Base-by-base conservation (phyloP, 2,888 invertebrate genomes). In the Lingula anatina region DNA sequence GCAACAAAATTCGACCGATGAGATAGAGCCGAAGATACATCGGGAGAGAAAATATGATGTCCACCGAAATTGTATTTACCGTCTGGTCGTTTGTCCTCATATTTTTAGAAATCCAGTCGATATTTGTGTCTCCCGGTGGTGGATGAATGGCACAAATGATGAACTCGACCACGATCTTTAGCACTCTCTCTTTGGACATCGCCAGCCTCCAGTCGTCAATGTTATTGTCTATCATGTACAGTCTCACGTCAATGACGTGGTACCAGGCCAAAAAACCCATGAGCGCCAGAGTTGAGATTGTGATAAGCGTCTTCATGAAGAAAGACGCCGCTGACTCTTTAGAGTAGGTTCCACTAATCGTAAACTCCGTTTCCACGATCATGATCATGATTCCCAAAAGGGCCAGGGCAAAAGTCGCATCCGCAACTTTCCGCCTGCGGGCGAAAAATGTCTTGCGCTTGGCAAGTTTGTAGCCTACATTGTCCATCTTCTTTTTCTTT, bases 121-220 rank as follows among this genome's bases (percentile, higher is more conserved):
- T 54, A 44, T 59, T 54, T 45, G 66, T 67, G 23, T 62, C 51
- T 5, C 70, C 71, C 1, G 75, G 75, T 9, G 73, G 62, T 2
- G 75, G 75, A 57, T 76, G 75, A 44, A 75, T 61, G 40, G 65
- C 58, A 48, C 71, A 73, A 5, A 73, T 54, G 9, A 70, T 31
- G 25, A 73, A 56, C 81, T 99, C 97, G 73, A 93, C 83, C 53
- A 86, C 83, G 75, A 96, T 93, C 45, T 62, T 59, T 2, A 62
- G 41, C 9, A 72, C 52, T 7, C 71, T 55, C n/a, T 55, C 50
- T 2, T 51, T 45, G 31, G 63, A 66, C 58, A 75, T 56, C 2
- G 73, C 72, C 27, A 75, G 64, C n/a, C 66, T 51, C 67, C 73
- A 68, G 53, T 73, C 72, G 41, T 74, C 72, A 45, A 74, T 66